Evolutionary conservation across 2,797 vertebrate species (phyloP).

Genomic region (Chelmon rostratus): DNA sequence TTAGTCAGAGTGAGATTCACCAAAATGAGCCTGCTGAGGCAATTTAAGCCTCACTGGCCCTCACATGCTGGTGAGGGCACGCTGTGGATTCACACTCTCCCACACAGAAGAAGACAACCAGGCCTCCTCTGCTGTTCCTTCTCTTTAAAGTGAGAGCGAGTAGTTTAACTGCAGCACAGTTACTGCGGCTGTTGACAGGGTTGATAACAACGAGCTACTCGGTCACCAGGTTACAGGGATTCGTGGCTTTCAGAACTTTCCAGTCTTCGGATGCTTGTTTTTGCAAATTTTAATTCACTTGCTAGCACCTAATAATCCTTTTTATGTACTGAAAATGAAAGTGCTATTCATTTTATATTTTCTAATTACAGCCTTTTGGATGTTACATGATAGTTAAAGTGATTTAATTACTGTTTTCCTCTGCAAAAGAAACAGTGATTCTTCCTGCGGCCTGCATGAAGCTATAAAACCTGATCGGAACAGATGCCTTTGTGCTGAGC

Average conservation of each 20-base stretch:
- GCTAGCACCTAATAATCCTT: background rate
- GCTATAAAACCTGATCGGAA: slow-evolving; percentile 23
- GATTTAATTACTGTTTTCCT: slow-evolving; percentile 33
- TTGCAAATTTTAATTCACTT: background rate
- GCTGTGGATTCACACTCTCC: background rate
- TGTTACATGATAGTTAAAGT: slow-evolving; percentile 24
- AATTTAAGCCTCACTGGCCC: slow-evolving; percentile 18
- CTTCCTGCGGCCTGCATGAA: background rate
- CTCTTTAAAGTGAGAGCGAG: background rate
- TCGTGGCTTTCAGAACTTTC: background rate
- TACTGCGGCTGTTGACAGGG: background rate
- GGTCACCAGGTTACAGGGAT: background rate
- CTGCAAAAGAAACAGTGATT: background rate
- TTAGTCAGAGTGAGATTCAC: slow-evolving; percentile 21
- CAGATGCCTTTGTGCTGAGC: slow-evolving; percentile 43
- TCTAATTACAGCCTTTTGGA: slow-evolving; percentile 24
- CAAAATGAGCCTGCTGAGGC: slow-evolving; percentile 27
- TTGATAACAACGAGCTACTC: background rate
- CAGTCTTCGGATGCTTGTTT: background rate
- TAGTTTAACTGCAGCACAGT: background rate
- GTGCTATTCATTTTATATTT: too few species aligned
- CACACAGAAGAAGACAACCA: background rate
- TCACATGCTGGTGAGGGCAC: slow-evolving; percentile 3
- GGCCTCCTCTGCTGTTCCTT: background rate
- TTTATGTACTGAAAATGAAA: slow-evolving; percentile 12